Evolutionary conservation across 1,140 invertebrate genomes (phyloP).

Genomic region (Agraylea sexmaculata): DNA sequence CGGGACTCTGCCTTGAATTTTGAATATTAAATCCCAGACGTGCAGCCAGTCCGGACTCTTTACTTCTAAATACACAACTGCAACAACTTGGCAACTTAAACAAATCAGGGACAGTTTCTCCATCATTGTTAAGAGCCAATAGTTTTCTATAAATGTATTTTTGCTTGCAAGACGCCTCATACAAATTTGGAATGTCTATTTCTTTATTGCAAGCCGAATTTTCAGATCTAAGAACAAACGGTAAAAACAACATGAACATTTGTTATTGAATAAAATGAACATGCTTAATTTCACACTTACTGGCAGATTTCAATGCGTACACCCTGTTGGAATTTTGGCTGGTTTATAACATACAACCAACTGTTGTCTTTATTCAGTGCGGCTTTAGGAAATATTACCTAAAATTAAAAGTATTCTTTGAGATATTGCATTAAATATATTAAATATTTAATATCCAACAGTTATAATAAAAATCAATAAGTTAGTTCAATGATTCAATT

Average conservation of each 20-base stretch:
- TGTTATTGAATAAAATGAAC: neutral
- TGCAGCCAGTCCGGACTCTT: too few species aligned
- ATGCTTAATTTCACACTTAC: slow-evolving; percentile 22
- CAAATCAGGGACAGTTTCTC: slow-evolving; percentile 31
- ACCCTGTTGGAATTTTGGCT: slow-evolving; percentile 19
- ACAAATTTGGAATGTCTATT: slow-evolving; percentile 33
- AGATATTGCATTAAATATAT: neutral
- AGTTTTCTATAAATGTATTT: slow-evolving; percentile 48
- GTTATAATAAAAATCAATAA: neutral
- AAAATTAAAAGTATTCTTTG: slow-evolving; percentile 1
- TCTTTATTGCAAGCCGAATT: slow-evolving; percentile 6
- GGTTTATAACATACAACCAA: slow-evolving; percentile 27
- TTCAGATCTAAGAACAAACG: slow-evolving; percentile 8
- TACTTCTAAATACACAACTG: slow-evolving; percentile 40
- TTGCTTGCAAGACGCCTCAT: slow-evolving; percentile 46
- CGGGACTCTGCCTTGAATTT: too few species aligned
- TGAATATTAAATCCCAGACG: too few species aligned
- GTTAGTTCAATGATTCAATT: neutral
- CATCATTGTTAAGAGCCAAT: slow-evolving; percentile 32
- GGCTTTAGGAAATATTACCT: slow-evolving; percentile 25
- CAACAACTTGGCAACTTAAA: slow-evolving; percentile 53
- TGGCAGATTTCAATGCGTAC: slow-evolving; percentile 27
- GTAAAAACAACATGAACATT: neutral
- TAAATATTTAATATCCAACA: neutral
- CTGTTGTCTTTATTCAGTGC: slow-evolving; percentile 25